Base-by-base conservation (phyloP, 2,888 invertebrate species). In the Andrena haemorrhoa region DNA sequence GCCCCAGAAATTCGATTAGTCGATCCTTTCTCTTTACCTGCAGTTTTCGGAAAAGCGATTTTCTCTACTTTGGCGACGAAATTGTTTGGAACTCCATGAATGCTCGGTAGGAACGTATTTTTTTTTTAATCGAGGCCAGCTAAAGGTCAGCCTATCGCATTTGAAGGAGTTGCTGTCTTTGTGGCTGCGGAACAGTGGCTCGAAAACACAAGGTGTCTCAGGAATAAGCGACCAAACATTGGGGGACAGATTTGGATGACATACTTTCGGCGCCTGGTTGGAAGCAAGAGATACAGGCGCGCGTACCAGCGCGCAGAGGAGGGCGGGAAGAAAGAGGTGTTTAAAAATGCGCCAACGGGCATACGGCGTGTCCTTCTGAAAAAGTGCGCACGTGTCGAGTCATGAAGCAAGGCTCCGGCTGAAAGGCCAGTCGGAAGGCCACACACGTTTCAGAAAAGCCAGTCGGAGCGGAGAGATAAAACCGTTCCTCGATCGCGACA, bases 371-470 rank as follows among this genome's bases (percentile, higher is more conserved):
- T 74, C 70, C 83, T 86, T 79, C 74, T 77, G 64, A 53, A 75
- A 65, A 66, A 35, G 68, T 51, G 65, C 47, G 69, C 75, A 78
- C 85, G 82, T 85, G 78, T 76, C 72, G 65, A 53, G 49, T 47
- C 69, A 47, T 49, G 58, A 31, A 33, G 60, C 58, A 53, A 85
- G 76, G 72, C 35, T 74, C 61, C 35, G 26, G 31, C 7, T 3
- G 60, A 87, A 75, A 81, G 85, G 66, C 73, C 82, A 58, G n/a
- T 23, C 29, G 47, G 71, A 75, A 84, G 85, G 82, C 49, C 85
- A 74, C n/a, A 12, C 29, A 63, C 33, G 72, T 53, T 56, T 33
- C 29, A 74, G 71, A 53, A 71, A 74, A 65, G 16, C 51, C 35
- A 56, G 10, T 31, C 63, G 56, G 20, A 69, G 51, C 10, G 8